Percentiles rank a stretch among this genome's conserved stretches.
phyloP scores from a whole-genome alignment of 2,113 vertebrate species.

The Centropristis striata region DNA sequence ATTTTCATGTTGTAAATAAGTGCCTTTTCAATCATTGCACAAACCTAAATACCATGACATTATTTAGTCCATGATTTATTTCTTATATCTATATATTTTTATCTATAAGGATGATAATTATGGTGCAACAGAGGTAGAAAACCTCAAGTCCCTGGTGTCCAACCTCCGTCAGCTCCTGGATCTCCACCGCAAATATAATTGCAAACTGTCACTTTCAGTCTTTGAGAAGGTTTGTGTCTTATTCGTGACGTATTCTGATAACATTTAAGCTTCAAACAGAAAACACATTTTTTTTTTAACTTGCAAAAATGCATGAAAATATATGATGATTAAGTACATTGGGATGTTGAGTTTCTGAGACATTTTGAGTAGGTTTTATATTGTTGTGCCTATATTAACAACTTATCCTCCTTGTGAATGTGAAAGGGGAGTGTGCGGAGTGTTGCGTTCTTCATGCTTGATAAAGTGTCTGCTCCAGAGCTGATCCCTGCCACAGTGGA shows the following conservation, averaged over 20 bases:
- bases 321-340: not conserved
- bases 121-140: slow-evolving; percentile 86
- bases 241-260: not conserved
- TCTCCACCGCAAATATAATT: slow-evolving; percentile 92
- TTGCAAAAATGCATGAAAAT: not conserved
- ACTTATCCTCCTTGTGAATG: slow-evolving; percentile 1
- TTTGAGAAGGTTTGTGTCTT: slow-evolving; percentile 91
- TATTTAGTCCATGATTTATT: not conserved
- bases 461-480: slow-evolving; percentile 93
- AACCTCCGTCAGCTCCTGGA: slow-evolving; percentile 89
- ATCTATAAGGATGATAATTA: slow-evolving; percentile 84
- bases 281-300: not conserved
- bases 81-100: slow-evolving; percentile 14
- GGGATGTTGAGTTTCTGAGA: not conserved
- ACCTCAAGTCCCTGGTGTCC: slow-evolving; percentile 88
- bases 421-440: slow-evolving; percentile 89
- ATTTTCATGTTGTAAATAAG: not conserved
- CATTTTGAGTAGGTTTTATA: not conserved
- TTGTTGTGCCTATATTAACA: not conserved
- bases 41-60: not conserved
- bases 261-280: not conserved
- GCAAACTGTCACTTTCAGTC: slow-evolving; percentile 90
- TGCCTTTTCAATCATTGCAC: too few species aligned
- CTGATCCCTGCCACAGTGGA: slow-evolving; percentile 90
- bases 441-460: slow-evolving; percentile 95